Evolutionary conservation across 2,797 vertebrate genomes (phyloP).

Genomic region (Myoxocephalus aenaeus): DNA sequence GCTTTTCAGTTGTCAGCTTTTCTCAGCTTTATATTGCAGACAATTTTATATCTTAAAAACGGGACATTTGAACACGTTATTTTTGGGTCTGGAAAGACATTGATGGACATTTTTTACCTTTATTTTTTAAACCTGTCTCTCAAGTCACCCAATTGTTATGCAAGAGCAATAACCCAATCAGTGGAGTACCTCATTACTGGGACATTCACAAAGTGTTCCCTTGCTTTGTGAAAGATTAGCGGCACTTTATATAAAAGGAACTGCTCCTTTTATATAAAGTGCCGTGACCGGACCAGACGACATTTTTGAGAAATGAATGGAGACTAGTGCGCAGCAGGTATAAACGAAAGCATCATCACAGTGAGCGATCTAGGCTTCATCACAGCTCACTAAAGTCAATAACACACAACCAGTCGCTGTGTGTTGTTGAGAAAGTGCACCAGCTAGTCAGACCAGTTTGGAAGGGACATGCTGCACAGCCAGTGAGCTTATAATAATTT

Average conservation of each 20-base stretch:
- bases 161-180: not conserved
- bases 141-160: not conserved
- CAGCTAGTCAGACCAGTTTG: slow-evolving; percentile 71
- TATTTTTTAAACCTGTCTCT: not conserved
- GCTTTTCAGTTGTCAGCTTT: not conserved
- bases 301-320: slow-evolving; percentile 11
- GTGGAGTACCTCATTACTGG: not conserved
- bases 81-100: too few relatives aligned
- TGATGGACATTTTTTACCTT: not conserved
- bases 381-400: slow-evolving; percentile 1
- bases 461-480: not conserved
- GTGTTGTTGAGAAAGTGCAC: slow-evolving; percentile 27
- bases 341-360: not conserved
- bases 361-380: too few relatives aligned
- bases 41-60: not conserved
- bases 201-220: not conserved
- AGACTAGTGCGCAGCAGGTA: not conserved
- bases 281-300: not conserved
- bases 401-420: not conserved
- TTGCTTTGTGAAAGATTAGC: slow-evolving; percentile 2
- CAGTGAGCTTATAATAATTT: not conserved
- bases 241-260: too few relatives aligned
- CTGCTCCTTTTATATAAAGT: not conserved
- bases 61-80: not conserved
- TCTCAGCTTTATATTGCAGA: not conserved